A percentile compares a stretch with the other conserved stretches of the same genome.
Conservation (phyloP, 2,888 invertebrate genomes). For the Acanthopleura granulata region DNA sequence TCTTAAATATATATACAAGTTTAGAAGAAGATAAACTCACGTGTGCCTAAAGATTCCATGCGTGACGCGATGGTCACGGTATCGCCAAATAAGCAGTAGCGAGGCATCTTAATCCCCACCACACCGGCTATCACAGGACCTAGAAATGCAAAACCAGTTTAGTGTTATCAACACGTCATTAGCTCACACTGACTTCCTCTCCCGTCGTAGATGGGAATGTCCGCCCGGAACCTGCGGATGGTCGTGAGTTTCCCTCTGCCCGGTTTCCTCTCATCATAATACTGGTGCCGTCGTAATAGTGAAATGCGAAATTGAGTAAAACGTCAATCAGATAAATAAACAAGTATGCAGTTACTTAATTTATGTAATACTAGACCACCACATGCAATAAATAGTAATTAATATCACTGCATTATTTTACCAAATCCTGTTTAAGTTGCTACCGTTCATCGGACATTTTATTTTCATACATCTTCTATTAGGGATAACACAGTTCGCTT, state of each 20-base stretch:
- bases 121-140: slow-evolving; percentile 50
- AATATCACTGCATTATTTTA: no score
- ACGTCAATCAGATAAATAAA: neutral
- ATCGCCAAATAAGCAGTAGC: slow-evolving; percentile 51
- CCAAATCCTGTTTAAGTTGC: no score
- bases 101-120: slow-evolving; percentile 51
- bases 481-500: no score
- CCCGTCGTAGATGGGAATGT: neutral
- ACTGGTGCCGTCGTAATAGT: neutral
- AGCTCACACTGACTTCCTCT: no score
- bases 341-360: no score
- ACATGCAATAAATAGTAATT: no score
- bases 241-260: neutral
- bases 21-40: slow-evolving; percentile 22
- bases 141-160: slow-evolving; percentile 23
- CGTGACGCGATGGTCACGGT: slow-evolving; percentile 46
- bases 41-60: slow-evolving; percentile 46
- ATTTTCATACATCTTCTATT: no score
- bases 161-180: no score
- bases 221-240: neutral
- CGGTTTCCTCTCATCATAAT: neutral
- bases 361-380: no score
- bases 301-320: neutral
- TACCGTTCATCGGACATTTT: no score
- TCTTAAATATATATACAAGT: no score